These are phyloP conservation scores for Cossypha caffra DNA, from an alignment of 2,797 vertebrate genomes.

Conservation along the genomic window DNA sequence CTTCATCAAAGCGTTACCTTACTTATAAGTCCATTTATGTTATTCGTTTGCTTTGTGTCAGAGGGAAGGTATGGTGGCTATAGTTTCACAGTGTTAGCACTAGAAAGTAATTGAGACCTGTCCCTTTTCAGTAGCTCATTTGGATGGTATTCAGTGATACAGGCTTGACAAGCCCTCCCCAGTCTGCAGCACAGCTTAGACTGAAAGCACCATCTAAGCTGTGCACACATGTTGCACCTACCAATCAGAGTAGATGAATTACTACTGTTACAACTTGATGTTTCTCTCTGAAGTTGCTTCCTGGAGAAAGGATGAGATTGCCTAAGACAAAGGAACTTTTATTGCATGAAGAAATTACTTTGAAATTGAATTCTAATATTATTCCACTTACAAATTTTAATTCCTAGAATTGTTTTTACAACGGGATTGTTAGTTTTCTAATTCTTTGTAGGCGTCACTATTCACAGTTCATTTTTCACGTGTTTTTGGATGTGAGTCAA, in stretches of 20 bases:
- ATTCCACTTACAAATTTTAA: neutral
- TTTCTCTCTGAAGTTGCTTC: neutral
- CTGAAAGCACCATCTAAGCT: neutral
- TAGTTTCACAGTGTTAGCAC: neutral
- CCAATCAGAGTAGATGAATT: neutral
- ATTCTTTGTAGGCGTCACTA: neutral
- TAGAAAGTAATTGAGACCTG: neutral
- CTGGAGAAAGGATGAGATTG: neutral
- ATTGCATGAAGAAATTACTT: neutral
- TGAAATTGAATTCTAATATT: neutral
- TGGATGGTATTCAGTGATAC: neutral
- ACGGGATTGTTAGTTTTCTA: neutral
- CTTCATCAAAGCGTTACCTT: neutral
- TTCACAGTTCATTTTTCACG: neutral
- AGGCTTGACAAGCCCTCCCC: neutral
- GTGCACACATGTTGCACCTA: neutral
- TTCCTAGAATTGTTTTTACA: neutral
- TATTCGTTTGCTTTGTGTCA: neutral
- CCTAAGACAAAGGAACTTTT: neutral
- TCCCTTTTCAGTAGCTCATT: neutral
- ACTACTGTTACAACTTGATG: neutral
- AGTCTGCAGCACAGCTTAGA: neutral
- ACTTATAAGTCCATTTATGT: neutral
- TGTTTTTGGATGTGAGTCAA: neutral
- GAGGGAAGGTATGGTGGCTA: neutral